These are phyloP conservation scores for Rhinolophus ferrumequinum DNA, from an alignment of 2,113 vertebrate species.

Conservation along the genomic window DNA sequence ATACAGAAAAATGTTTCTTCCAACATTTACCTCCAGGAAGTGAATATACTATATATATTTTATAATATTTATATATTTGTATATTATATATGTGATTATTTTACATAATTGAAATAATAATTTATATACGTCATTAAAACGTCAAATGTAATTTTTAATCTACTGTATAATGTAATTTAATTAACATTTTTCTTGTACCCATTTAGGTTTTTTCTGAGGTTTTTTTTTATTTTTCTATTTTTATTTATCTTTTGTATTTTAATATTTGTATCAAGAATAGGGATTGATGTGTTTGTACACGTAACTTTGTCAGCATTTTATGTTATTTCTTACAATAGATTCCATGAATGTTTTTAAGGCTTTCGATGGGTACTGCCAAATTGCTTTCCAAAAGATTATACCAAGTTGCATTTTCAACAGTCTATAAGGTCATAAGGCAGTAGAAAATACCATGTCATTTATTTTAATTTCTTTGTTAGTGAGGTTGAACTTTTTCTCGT, in stretches of 20 bases:
- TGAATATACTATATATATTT: neutral
- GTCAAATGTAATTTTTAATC: neutral
- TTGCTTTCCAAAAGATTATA: neutral
- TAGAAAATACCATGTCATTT: neutral
- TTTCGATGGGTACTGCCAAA: neutral
- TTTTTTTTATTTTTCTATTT: neutral
- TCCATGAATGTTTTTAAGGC: neutral
- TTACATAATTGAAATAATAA: neutral
- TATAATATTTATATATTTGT: neutral
- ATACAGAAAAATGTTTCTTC: neutral
- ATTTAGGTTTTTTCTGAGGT: neutral
- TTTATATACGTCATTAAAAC: neutral
- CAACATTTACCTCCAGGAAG: neutral
- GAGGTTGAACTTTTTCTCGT: neutral
- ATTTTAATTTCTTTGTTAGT: neutral
- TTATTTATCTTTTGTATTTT: neutral
- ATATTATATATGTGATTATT: neutral
- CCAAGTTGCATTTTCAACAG: neutral
- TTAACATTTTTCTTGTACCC: neutral
- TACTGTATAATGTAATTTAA: neutral
- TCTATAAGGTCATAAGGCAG: neutral
- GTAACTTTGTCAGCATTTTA: neutral
- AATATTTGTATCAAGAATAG: neutral
- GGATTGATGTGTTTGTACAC: neutral
- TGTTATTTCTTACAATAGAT: neutral